These are phyloP conservation scores for Drosophila pectinifera DNA, from an alignment of 1,140 invertebrate species.

Conservation along the genomic window DNA sequence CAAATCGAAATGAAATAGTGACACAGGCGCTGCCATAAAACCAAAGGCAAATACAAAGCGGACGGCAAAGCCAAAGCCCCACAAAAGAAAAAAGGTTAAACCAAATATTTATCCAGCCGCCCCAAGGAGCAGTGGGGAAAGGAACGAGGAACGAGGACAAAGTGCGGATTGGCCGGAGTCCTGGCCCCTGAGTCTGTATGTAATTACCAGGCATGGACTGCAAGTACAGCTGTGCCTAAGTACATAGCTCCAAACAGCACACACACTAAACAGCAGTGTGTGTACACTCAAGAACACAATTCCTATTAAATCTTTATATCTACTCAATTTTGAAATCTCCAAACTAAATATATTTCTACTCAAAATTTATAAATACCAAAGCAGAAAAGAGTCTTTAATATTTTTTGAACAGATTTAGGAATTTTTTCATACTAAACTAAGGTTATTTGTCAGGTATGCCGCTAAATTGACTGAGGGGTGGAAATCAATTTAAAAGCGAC, in stretches of 20 bases:
- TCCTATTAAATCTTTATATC: neutral
- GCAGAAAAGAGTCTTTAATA: too few relatives aligned
- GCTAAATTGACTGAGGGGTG: too few relatives aligned
- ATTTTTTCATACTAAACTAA: too few relatives aligned
- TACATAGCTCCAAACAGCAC: conserved; percentile 55
- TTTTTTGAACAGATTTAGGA: too few relatives aligned
- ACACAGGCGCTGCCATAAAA: conserved; percentile 73
- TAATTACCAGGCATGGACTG: conserved; percentile 72
- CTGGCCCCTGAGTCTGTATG: conserved; percentile 65
- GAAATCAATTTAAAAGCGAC: too few relatives aligned
- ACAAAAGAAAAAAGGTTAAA: conserved; percentile 77
- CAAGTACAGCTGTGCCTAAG: conserved; percentile 80
- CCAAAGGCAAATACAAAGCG: conserved; percentile 79
- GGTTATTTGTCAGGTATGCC: too few relatives aligned
- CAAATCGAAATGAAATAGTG: conserved; percentile 81
- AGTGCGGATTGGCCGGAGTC: conserved; percentile 11
- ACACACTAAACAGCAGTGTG: conserved; percentile 33
- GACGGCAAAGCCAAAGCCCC: conserved; percentile 49
- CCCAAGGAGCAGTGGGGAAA: conserved; percentile 2
- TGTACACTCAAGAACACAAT: conserved; percentile 10
- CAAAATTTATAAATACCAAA: too few relatives aligned
- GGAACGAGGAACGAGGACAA: neutral
- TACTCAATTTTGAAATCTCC: neutral
- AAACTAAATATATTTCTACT: too few relatives aligned
- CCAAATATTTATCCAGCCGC: conserved; percentile 78